Evolutionary conservation across 1,140 invertebrate species (phyloP).

Genomic region (Magallana ariakensis): DNA sequence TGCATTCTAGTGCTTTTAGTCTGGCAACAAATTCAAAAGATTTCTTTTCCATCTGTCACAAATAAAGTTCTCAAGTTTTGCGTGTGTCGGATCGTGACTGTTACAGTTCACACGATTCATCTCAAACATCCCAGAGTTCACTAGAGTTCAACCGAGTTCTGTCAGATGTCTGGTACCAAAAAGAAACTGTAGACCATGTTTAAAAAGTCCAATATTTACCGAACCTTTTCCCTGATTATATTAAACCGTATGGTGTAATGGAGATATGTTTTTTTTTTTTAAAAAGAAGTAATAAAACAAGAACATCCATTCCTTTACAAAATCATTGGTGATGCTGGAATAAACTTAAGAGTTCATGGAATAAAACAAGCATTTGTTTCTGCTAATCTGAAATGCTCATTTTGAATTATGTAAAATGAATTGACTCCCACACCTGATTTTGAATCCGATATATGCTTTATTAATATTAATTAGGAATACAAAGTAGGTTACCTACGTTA

Average conservation of each 20-base stretch:
- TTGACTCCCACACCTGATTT: constrained; percentile 7
- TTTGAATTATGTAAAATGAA: not conserved
- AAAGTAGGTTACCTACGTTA: constrained; percentile 20
- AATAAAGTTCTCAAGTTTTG: not conserved
- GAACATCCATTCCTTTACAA: no score
- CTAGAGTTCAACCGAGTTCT: not conserved
- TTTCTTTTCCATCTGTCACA: not conserved
- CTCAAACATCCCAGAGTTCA: constrained; percentile 2
- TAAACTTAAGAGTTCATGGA: not conserved
- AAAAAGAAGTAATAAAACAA: no score
- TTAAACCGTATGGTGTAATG: no score
- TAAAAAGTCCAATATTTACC: no score
- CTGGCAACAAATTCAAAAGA: not conserved
- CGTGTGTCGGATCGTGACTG: not conserved
- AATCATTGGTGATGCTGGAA: no score
- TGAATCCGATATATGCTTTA: constrained; percentile 20
- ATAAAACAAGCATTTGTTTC: not conserved
- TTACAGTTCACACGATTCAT: not conserved
- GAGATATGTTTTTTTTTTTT: no score
- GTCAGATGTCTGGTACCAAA: not conserved
- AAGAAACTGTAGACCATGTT: not conserved
- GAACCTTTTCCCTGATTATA: no score
- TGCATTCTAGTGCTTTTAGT: no score
- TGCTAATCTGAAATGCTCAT: not conserved
- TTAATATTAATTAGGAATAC: constrained; percentile 35